phyloP scores from a whole-genome alignment of 2,113 vertebrate genomes.

The Pachycephala philippinensis region DNA sequence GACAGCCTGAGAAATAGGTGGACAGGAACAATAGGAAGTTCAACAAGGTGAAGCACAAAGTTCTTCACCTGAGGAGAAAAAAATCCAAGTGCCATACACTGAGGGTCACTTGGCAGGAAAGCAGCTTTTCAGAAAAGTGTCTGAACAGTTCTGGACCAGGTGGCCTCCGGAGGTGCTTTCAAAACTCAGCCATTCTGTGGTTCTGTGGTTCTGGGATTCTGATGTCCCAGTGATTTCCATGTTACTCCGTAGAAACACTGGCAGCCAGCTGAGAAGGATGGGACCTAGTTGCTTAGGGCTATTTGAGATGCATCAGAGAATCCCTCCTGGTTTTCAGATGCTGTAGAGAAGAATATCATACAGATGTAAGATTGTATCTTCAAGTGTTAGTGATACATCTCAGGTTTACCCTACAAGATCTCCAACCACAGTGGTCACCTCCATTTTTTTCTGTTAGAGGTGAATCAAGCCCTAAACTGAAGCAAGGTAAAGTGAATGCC shows the following conservation, averaged over 20 bases:
- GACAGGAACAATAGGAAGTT: not conserved
- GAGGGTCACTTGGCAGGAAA: not conserved
- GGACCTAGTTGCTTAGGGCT: not conserved
- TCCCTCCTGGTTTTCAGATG: not conserved
- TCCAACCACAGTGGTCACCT: not conserved
- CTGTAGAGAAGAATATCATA: not conserved
- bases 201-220: not conserved
- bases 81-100: not conserved
- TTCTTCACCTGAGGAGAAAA: not conserved
- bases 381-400: not conserved
- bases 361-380: not conserved
- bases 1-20: not conserved
- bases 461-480: not conserved
- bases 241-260: not conserved
- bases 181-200: not conserved
- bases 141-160: not conserved
- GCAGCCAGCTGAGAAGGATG: not conserved
- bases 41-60: not conserved
- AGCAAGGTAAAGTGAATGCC: not conserved
- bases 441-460: not conserved
- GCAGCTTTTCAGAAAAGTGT: not conserved
- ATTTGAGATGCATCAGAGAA: not conserved
- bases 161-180: not conserved
- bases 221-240: not conserved
- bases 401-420: not conserved